Conservation (phyloP, 30 jellyfish, hydroid and myxozoan genomes). For the Mastigias papua region DNA sequence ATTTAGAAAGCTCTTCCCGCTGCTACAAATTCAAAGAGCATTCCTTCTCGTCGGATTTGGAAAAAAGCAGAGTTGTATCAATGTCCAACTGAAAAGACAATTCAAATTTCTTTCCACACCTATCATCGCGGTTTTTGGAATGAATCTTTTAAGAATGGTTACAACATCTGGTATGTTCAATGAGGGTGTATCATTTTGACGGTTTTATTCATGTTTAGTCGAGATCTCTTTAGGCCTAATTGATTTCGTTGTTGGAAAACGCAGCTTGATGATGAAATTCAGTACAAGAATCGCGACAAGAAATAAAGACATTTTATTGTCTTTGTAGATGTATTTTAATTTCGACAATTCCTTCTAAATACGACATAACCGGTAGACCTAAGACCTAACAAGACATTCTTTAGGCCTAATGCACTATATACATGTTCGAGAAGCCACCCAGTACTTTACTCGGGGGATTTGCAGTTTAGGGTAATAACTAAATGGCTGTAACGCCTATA, state of each 20-base stretch:
- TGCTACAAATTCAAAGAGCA: slow-evolving; percentile 8
- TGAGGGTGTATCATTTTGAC: neutral
- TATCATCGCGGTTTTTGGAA: slow-evolving; percentile 53
- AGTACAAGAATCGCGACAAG: neutral
- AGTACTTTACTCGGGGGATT: too few species aligned
- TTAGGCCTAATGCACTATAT: too few species aligned
- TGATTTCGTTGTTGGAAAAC: neutral
- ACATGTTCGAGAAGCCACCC: too few species aligned
- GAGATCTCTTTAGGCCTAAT: neutral
- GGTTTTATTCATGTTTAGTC: neutral
- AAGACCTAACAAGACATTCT: too few species aligned
- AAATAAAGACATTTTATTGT: neutral
- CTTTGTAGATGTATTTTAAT: too few species aligned
- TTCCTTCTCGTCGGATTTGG: neutral
- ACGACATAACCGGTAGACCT: too few species aligned
- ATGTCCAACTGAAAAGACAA: neutral
- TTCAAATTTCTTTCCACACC: slow-evolving; percentile 20
- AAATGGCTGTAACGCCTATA: too few species aligned
- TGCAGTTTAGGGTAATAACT: too few species aligned
- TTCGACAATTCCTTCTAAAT: too few species aligned
- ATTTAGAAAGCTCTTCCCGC: neutral
- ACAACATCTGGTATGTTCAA: slow-evolving; percentile 60
- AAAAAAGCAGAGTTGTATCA: neutral
- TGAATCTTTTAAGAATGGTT: slow-evolving; percentile 66
- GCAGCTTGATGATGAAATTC: neutral